Evolutionary conservation across 2,888 invertebrate species (phyloP).

Genomic region (Lamellibrachia satsuma): DNA sequence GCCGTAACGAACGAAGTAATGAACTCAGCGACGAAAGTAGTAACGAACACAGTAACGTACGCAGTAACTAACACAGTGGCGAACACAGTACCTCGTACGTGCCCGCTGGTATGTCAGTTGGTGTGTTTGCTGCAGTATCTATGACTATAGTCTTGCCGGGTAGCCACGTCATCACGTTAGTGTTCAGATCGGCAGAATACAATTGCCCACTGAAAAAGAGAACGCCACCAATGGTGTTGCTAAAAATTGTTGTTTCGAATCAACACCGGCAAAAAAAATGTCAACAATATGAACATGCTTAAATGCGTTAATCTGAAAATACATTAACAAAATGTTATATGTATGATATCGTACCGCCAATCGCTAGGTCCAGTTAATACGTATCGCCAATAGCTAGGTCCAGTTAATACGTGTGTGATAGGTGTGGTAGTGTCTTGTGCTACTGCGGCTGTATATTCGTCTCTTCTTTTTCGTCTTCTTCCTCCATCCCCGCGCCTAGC

Average conservation of each 20-base stretch:
- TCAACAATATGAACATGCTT: too few species aligned
- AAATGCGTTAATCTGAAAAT: too few species aligned
- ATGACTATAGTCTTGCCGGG: slow-evolving; percentile 25
- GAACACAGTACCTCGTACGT: neutral
- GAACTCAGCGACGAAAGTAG: neutral
- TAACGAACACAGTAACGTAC: neutral
- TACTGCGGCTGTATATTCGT: neutral
- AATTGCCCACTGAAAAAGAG: neutral
- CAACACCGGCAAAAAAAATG: too few species aligned
- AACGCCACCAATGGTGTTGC: neutral
- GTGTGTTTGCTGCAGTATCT: neutral
- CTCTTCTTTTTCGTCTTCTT: neutral
- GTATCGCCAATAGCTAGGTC: neutral
- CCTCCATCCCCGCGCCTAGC: neutral
- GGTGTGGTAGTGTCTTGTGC: neutral
- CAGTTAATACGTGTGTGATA: neutral
- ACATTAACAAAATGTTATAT: too few species aligned
- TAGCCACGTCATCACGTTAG: slow-evolving; percentile 35
- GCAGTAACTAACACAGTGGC: neutral
- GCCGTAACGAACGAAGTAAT: neutral
- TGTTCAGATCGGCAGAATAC: neutral
- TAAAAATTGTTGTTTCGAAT: too few species aligned
- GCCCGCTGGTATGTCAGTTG: neutral
- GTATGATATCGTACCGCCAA: neutral
- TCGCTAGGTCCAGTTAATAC: neutral